A percentile compares a stretch with the other conserved stretches of the same genome.
Evolutionary conservation across 2,113 vertebrate species (phyloP).

Genomic region (Catharus fuscescens): DNA sequence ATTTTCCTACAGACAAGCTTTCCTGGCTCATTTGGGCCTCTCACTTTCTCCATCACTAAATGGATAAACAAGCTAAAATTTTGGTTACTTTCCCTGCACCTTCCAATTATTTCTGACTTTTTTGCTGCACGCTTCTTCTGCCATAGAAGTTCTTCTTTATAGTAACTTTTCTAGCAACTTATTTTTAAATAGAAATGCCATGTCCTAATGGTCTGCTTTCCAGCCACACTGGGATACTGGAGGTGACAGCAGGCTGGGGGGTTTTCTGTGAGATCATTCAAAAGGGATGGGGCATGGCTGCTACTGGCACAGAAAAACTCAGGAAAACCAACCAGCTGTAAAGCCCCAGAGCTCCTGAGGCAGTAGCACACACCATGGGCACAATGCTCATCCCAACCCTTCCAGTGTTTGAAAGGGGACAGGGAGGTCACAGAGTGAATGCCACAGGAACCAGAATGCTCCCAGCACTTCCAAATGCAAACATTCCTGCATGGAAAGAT

Average conservation of each 20-base stretch:
- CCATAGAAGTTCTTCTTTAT: background rate
- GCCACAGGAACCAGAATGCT: background rate
- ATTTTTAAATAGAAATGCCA: background rate
- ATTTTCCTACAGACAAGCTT: constrained; percentile 30
- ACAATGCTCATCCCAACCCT: background rate
- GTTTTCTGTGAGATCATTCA: background rate
- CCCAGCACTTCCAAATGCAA: background rate
- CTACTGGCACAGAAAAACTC: background rate
- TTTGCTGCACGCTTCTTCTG: background rate
- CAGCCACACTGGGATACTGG: rapidly evolving
- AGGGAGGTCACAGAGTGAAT: background rate
- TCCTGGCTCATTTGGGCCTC: background rate
- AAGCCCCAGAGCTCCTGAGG: background rate
- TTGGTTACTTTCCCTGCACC: background rate
- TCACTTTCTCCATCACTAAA: constrained; percentile 12
- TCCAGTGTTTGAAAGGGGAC: background rate
- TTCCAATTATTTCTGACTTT: background rate
- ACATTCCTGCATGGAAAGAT: background rate
- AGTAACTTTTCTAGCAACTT: background rate
- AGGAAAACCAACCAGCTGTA: background rate
- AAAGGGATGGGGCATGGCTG: background rate
- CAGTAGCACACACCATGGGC: rapidly evolving
- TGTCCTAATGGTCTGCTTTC: background rate
- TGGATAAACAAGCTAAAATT: background rate
- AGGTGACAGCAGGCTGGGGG: background rate